phyloP scores from a whole-genome alignment of 2,888 invertebrate species.

The Harmothoe impar region DNA sequence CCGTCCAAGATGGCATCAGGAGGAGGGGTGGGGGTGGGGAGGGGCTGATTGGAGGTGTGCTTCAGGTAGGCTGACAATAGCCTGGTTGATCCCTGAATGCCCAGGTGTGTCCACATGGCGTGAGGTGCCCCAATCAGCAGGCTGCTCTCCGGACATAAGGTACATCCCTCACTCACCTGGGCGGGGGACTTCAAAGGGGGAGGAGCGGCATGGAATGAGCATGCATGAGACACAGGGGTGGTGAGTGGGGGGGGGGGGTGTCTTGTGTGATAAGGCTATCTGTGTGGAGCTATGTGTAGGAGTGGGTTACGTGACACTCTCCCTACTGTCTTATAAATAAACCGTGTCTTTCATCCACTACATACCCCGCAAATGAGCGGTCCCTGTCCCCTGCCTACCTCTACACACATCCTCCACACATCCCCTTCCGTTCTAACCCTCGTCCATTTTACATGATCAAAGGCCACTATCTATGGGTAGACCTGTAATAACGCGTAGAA shows the following conservation, averaged over 20 bases:
- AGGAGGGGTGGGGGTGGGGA: neutral
- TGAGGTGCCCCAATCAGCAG: neutral
- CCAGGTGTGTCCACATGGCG: conserved; percentile 34
- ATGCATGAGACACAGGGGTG: neutral
- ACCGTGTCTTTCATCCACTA: too few species aligned
- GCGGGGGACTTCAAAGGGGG: neutral
- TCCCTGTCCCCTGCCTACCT: conserved; percentile 7
- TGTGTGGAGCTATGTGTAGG: neutral
- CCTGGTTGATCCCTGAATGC: neutral
- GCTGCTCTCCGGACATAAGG: neutral
- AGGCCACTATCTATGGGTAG: too few species aligned
- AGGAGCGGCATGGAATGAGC: conserved; percentile 5
- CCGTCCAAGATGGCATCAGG: neutral
- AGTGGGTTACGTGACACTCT: neutral
- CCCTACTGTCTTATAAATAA: too few species aligned
- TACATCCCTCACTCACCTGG: neutral
- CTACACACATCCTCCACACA: conserved; percentile 8
- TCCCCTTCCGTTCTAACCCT: neutral
- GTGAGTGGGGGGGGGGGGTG: neutral
- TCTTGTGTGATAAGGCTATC: neutral
- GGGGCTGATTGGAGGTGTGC: neutral
- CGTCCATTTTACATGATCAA: neutral
- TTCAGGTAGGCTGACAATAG: neutral
- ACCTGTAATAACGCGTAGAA: too few species aligned
- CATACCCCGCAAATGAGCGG: conserved; percentile 34